Percentiles rank a stretch among this genome's conserved stretches.
phyloP scores from a whole-genome alignment of 1,140 invertebrate genomes.

The Rhysida immarginata region DNA sequence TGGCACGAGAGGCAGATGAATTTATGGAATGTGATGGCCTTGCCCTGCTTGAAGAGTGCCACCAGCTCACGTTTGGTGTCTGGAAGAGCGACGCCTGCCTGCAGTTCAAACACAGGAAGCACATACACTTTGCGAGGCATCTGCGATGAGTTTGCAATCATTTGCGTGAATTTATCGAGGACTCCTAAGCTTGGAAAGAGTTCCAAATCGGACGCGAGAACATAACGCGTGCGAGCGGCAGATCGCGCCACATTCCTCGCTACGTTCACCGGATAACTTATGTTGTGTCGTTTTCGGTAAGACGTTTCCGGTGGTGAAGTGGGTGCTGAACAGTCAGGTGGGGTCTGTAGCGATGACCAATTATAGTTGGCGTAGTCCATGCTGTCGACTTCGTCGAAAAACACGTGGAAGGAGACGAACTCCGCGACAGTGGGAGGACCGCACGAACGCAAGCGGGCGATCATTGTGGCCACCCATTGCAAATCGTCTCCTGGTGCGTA shows the following conservation, averaged over 20 bases:
- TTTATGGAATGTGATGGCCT: conserved; percentile 25
- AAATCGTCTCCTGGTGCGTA: conserved; percentile 59
- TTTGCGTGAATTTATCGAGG: conserved; percentile 56
- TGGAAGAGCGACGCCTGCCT: conserved; percentile 16
- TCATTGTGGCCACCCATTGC: conserved; percentile 43
- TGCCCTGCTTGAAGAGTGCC: conserved; percentile 28
- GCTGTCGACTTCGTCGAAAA: conserved; percentile 61
- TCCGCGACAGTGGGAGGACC: conserved; percentile 47
- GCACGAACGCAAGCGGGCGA: conserved; percentile 50
- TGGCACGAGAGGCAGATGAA: conserved; percentile 24
- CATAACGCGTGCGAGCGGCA: conserved; percentile 18
- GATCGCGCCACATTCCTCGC: conserved; percentile 22
- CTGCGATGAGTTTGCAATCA: conserved; percentile 27
- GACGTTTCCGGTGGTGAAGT: neutral
- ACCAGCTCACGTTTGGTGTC: conserved; percentile 33
- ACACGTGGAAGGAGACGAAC: conserved; percentile 68
- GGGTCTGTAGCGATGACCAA: neutral
- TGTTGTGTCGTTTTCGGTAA: conserved; percentile 13
- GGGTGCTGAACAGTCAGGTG: neutral
- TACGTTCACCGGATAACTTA: conserved; percentile 25
- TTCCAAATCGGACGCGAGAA: conserved; percentile 24
- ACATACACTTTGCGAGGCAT: conserved; percentile 24
- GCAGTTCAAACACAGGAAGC: conserved; percentile 24
- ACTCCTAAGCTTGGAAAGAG: conserved; percentile 40
- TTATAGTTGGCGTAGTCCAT: neutral